These are phyloP conservation scores for Hymenochirus boettgeri DNA, from an alignment of 2,113 vertebrate species.

Conservation along the genomic window DNA sequence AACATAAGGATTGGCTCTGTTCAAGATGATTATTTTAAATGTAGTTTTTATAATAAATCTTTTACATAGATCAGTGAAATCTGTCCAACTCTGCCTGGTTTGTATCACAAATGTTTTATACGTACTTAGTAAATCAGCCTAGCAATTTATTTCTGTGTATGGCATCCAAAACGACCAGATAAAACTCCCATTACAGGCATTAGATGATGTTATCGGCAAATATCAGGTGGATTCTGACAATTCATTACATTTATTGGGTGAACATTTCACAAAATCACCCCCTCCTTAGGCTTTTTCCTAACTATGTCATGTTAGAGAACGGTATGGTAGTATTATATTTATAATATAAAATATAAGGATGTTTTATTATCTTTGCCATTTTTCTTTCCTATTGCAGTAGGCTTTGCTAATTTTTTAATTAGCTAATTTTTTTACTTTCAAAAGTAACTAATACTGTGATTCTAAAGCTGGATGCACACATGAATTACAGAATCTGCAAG, in stretches of 20 bases:
- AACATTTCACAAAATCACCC: no score
- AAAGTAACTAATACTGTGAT: no score
- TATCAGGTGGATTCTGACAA: conserved; percentile 1
- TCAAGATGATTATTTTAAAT: conserved; percentile 21
- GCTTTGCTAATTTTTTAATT: no score
- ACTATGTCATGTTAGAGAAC: no score
- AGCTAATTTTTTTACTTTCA: no score
- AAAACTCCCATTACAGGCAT: conserved; percentile 20
- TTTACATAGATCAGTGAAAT: conserved; percentile 24
- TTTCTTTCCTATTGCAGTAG: no score
- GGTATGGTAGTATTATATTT: no score
- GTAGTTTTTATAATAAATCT: conserved; percentile 21
- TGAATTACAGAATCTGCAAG: no score
- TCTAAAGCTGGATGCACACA: no score
- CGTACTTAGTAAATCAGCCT: conserved; percentile 32
- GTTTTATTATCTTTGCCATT: no score
- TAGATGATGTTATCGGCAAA: not conserved
- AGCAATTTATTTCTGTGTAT: conserved; percentile 1
- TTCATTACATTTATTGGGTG: conserved; percentile 8
- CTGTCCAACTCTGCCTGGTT: conserved; percentile 13
- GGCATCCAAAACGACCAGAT: conserved; percentile 13
- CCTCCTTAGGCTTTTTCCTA: no score
- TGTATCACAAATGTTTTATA: conserved; percentile 22
- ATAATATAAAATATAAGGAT: no score
- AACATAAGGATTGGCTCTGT: conserved; percentile 24